Evolutionary conservation across 2,888 invertebrate genomes (phyloP).

Genomic region (Pristionchus entomophagus): DNA sequence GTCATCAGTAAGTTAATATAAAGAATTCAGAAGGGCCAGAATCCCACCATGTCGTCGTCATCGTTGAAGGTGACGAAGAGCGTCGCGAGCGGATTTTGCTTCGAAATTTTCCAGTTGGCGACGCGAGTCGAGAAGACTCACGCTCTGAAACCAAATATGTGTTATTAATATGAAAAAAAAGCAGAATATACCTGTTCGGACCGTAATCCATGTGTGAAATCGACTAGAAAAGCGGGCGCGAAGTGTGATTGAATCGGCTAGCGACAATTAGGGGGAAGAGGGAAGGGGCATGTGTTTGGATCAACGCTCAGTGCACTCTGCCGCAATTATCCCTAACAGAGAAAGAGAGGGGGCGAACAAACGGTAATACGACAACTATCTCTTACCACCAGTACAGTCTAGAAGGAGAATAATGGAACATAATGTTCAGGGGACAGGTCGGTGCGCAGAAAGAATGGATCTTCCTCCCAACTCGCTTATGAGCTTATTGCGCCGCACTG

Average conservation of each 20-base stretch:
- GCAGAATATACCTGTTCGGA: neutral
- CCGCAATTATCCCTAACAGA: neutral
- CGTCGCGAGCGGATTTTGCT: conserved; percentile 54
- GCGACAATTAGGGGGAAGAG: neutral
- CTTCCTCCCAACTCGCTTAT: neutral
- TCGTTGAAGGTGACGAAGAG: conserved; percentile 59
- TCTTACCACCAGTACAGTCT: too few species aligned
- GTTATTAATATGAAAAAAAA: too few species aligned
- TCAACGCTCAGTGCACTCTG: neutral
- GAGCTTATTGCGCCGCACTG: neutral
- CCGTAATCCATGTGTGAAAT: neutral
- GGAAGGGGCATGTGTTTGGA: neutral
- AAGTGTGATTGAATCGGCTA: neutral
- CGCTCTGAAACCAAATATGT: neutral
- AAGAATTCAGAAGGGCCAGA: too few species aligned
- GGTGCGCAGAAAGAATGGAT: neutral
- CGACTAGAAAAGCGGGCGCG: neutral
- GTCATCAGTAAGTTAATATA: too few species aligned
- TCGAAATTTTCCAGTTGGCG: neutral
- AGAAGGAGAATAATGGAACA: neutral
- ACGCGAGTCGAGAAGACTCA: conserved; percentile 28
- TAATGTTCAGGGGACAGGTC: neutral
- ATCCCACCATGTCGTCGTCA: conserved; percentile 52
- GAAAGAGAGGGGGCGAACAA: neutral
- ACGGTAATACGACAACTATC: neutral